Percentiles rank a stretch among this genome's conserved stretches.
phyloP scores from a whole-genome alignment of 2,888 invertebrate species.

The Caenorhabditis sp. region DNA sequence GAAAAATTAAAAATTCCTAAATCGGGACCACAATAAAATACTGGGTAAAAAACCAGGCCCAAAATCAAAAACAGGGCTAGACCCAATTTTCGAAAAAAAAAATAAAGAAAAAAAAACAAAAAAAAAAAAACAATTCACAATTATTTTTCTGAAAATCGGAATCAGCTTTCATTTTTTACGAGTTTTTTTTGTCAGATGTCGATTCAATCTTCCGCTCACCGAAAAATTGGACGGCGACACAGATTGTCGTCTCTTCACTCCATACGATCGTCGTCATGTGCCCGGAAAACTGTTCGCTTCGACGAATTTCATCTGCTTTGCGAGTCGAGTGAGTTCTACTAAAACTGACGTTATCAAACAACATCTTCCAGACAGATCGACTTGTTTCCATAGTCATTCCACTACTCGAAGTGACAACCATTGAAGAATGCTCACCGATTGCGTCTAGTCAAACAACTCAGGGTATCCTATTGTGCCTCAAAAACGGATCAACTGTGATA shows the following conservation, averaged over 20 bases:
- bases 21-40: no score
- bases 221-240: slow-evolving; percentile 93
- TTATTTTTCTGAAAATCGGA: no score
- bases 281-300: slow-evolving; percentile 89
- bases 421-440: slow-evolving; percentile 60
- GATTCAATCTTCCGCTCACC: slow-evolving; percentile 80
- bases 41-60: no score
- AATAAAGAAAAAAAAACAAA: no score
- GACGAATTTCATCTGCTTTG: slow-evolving; percentile 92
- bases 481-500: slow-evolving; percentile 40
- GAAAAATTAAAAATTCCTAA: no score
- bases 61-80: no score
- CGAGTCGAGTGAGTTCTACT: slow-evolving; percentile 81
- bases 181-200: slow-evolving; percentile 69
- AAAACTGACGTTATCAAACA: background rate
- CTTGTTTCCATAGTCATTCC: slow-evolving; percentile 65
- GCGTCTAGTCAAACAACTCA: slow-evolving; percentile 25
- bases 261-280: slow-evolving; percentile 88
- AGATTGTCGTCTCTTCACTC: slow-evolving; percentile 90
- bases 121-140: no score
- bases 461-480: slow-evolving; percentile 46
- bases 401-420: slow-evolving; percentile 55
- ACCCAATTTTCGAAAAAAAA: no score
- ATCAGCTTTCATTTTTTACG: no score
- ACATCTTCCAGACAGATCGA: slow-evolving; percentile 55